Evolutionary conservation across 2,113 vertebrate genomes (phyloP), one percentile per base, ranked within the genome.

Genomic region (Gobiocypris rarus): DNA sequence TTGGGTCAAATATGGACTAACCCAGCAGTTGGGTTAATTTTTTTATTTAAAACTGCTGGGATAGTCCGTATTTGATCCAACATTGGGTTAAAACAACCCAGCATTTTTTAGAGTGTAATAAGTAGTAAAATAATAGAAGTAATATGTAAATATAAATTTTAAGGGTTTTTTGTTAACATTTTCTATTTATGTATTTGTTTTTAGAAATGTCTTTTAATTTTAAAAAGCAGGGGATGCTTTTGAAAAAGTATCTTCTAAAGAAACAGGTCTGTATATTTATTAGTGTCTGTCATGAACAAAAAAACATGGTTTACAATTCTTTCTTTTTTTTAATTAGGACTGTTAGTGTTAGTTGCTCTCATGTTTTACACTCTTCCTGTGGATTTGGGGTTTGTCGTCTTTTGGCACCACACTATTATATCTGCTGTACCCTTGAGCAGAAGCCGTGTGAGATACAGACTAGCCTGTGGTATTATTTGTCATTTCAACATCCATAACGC

Each of bases 401-500:
- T 50, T 48, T 45, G 61, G 59, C 45, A 52, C 9, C 43, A 67
- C 26, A 50, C 59, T 81, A 81, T 43, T 28, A 52, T 17, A 48
- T 9, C 65, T 13, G 59, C 73, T 80, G 43, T 75, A 41, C 19
- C n/a, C 50, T 52, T 19, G 78, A 81, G 48, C 45, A 82, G 65
- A 82, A 41, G 63, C 48, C 14, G 13, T 69, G 48, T 54, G 63
- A 54, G 80, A 34, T 17, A 56, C 31, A 56, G 45, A 69, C 65
- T 54, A 24, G 63, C 63, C 65, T n/a, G 28, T 56, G 50, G 80
- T 56, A 82, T 82, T 70, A 56, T 82, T 82, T 82, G 80, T 70
- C 63, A 82, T 81, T 67, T 67, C 43, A 81, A 67, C 78, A 81
- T 41, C 45, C 28, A 82, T 70, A 56, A 82, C 4, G 7, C 50